Conservation (phyloP, 2,888 invertebrate species). For the Eristalis intricaria region DNA sequence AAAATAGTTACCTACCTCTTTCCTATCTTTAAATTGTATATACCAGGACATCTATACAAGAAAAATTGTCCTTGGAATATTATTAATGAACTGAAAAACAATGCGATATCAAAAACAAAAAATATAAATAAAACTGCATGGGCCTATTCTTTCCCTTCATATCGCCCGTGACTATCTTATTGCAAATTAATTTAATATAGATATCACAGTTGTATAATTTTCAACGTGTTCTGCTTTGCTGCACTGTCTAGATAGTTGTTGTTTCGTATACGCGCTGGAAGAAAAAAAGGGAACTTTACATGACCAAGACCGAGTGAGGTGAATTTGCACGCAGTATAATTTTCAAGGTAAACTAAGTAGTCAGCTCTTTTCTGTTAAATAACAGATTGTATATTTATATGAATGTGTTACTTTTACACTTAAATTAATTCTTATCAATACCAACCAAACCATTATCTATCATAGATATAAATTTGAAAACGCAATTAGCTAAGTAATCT, state of each 20-base stretch:
- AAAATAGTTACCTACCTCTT: neutral
- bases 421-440: neutral
- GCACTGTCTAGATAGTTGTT: neutral
- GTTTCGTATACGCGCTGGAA: conserved; percentile 11
- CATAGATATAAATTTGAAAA: neutral
- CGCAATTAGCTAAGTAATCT: no score
- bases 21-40: neutral
- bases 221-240: conserved; percentile 30
- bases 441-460: neutral
- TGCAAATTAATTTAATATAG: conserved; percentile 38
- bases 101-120: neutral
- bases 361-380: neutral
- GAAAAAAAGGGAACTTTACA: neutral
- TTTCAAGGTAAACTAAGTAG: neutral
- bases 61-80: neutral
- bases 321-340: neutral
- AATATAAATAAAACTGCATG: neutral
- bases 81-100: neutral
- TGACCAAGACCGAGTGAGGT: neutral
- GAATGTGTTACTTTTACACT: neutral
- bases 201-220: conserved; percentile 5
- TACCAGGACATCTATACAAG: no score
- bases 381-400: neutral
- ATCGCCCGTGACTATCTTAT: conserved; percentile 1
- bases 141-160: neutral